Percentiles rank a stretch among this genome's conserved stretches.
Conservation (phyloP, 2,797 vertebrate genomes). For the Cyprinodon diabolis region DNA sequence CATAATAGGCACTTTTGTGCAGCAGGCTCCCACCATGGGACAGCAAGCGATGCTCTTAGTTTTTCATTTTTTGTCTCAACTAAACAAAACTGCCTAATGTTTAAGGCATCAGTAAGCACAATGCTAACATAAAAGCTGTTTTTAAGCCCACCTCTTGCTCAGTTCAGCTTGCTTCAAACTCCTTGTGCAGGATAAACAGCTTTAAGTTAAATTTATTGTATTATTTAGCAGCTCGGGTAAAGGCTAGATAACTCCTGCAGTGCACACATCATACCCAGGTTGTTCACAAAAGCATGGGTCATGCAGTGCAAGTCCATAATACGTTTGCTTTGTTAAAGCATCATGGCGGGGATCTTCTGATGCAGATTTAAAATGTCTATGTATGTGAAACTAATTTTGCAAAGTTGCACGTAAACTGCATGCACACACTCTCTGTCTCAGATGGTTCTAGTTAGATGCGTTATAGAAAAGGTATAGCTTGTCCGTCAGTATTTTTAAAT, state of each 20-base stretch:
- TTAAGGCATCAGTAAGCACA: neutral
- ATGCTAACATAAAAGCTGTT: neutral
- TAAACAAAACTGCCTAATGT: too few relatives aligned
- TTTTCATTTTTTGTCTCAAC: neutral
- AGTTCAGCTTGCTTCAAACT: neutral
- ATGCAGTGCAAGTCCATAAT: neutral
- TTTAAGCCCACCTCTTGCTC: neutral
- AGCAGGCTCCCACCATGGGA: neutral
- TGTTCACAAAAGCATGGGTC: neutral
- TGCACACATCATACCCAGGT: neutral
- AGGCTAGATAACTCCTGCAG: constrained; percentile 1
- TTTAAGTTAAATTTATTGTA: constrained; percentile 3
- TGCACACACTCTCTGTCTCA: neutral
- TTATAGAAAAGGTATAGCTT: neutral
- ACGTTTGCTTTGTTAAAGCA: neutral
- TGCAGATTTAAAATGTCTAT: constrained; percentile 5
- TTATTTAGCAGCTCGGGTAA: neutral
- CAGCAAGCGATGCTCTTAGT: neutral
- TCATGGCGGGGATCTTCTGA: neutral
- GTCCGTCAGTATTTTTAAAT: neutral
- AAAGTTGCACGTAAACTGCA: neutral
- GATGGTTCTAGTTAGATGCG: neutral
- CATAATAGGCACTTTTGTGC: neutral
- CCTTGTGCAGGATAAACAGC: neutral
- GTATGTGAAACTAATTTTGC: constrained; percentile 5